These are phyloP conservation scores for Andricus quercusramuli DNA, from an alignment of 2,888 invertebrate genomes.

Conservation along the genomic window DNA sequence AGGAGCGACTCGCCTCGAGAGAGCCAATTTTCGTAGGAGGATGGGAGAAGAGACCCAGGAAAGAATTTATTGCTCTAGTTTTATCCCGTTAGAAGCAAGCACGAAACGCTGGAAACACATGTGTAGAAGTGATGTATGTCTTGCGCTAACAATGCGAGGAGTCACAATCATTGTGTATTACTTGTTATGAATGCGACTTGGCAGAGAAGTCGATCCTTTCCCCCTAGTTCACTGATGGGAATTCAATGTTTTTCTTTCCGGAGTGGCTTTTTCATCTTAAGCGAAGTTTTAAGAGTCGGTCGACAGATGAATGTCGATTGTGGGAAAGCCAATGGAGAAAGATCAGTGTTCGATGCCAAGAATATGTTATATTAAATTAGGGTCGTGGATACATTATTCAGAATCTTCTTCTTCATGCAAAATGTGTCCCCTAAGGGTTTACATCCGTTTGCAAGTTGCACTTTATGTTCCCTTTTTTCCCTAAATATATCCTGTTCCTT, in stretches of 20 bases:
- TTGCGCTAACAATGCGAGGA: slow-evolving; percentile 19
- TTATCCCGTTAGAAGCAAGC: slow-evolving; percentile 25
- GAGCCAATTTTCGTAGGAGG: slow-evolving; percentile 33
- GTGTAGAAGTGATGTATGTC: slow-evolving; percentile 32
- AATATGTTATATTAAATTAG: slow-evolving; percentile 1
- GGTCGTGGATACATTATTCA: neutral
- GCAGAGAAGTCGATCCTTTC: slow-evolving; percentile 2
- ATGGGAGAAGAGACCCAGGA: slow-evolving; percentile 4
- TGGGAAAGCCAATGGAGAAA: neutral
- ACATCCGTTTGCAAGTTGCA: no score
- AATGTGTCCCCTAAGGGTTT: no score
- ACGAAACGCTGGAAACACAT: slow-evolving; percentile 19
- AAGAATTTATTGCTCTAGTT: slow-evolving; percentile 41
- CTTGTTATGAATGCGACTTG: slow-evolving; percentile 21
- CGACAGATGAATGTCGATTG: no score
- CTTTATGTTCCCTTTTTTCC: no score
- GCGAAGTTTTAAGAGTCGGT: no score
- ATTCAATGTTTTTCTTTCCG: neutral
- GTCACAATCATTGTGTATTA: slow-evolving; percentile 38
- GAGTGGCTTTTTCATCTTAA: neutral
- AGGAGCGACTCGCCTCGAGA: slow-evolving; percentile 23
- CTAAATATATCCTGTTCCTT: no score
- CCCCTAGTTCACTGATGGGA: neutral
- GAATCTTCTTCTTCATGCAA: neutral
- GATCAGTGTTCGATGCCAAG: neutral